Evolutionary conservation across 64 coral and sea anemone species (phyloP).

Genomic region (Trachythela sp.): DNA sequence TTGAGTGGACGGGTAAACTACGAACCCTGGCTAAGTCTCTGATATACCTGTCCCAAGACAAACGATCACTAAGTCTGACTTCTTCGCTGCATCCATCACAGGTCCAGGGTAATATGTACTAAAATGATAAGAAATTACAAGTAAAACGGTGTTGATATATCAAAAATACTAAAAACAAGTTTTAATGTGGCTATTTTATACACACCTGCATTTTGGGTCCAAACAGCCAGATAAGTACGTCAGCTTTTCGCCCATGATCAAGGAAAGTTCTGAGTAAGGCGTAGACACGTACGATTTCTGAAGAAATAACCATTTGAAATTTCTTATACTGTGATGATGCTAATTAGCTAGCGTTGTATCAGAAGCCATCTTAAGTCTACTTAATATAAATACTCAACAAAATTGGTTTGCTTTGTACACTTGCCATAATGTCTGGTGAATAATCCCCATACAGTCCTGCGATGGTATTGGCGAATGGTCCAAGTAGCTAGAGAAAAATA

Average conservation of each 20-base stretch:
- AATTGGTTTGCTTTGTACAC: not conserved
- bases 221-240: constrained; percentile 3
- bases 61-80: constrained; percentile 46
- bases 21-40: no score
- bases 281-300: not conserved
- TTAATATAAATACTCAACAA: not conserved
- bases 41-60: constrained; percentile 48
- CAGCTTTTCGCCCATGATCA: constrained; percentile 19
- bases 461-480: constrained; percentile 45
- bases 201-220: constrained; percentile 16
- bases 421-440: constrained; percentile 42
- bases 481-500: constrained; percentile 34
- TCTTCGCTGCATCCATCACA: constrained; percentile 25
- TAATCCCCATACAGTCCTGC: constrained; percentile 35
- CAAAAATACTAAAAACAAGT: no score
- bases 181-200: no score
- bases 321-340: not conserved
- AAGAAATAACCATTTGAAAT: not conserved
- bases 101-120: constrained; percentile 36
- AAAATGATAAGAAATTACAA: not conserved
- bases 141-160: no score
- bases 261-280: not conserved
- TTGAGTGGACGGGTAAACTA: no score
- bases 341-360: not conserved
- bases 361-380: no score